Evolutionary conservation across 2,113 vertebrate species (phyloP), one percentile per base, ranked within the genome.

Genomic region (Tiliqua scincoides): DNA sequence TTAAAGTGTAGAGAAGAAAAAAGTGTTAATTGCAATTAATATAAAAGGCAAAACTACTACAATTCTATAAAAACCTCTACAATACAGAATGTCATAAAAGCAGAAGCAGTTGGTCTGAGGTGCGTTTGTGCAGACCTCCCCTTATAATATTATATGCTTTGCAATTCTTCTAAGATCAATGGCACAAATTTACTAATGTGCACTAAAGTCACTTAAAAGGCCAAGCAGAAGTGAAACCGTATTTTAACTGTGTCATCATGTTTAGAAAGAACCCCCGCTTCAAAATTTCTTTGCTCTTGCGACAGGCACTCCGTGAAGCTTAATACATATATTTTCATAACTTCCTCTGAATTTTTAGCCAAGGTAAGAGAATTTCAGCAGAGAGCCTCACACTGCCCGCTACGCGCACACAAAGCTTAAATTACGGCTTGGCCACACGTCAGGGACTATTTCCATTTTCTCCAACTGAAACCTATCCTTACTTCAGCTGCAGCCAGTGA

Each of bases 401-500:
- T 93, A 95, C 94, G 86, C 96, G 96, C 95, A 93, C 86, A 90
- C 82, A 93, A 93, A 96, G 96, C 96, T 96, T 89, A 92, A 94
- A 95, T 96, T 97, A 96, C 97, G 88, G 82, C 48, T 65, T 98
- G 97, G 97, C 96, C 92, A 90, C 18, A 91, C 88, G 94, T 96
- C 96, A 96, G 93, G 82, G 92, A 95, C 97, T 98, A 98, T 98
- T 99, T 98, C 95, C 93, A 96, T 95, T 93, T 89, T 96, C 75
- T 89, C 88, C 52, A 80, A 94, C 83, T 92, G 96, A 96, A 97
- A 97, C 95, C 87, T 92, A 94, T 96, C 93, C 97, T 96, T 96
- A 99, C 99, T 98, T 99, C 98, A 91, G 99, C 99, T 84, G 98
- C 98, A 94, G 98, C 98, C 94, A 99, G 96, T 94, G 98, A 99